Percentiles rank a stretch among this genome's conserved stretches.
Evolutionary conservation across 2,113 vertebrate species (phyloP).

Genomic region (Sceloporus tristichus): DNA sequence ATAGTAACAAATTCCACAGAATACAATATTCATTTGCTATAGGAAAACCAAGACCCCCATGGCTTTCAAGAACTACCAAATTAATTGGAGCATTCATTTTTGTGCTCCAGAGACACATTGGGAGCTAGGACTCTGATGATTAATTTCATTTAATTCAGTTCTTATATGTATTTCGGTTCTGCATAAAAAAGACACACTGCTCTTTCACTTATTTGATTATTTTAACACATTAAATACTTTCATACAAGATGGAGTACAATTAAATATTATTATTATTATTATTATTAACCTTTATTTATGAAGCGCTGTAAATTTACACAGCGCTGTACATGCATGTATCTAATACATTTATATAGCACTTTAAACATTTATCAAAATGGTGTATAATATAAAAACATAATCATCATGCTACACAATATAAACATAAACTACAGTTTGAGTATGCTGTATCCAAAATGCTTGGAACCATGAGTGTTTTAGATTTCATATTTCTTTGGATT

Average conservation of each 20-base stretch:
- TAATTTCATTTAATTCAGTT: background rate
- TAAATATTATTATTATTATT: too few relatives aligned
- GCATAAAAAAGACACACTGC: background rate
- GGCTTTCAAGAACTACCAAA: background rate
- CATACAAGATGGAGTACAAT: background rate
- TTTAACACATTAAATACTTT: background rate
- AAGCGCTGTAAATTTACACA: too few relatives aligned
- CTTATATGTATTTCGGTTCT: too few relatives aligned
- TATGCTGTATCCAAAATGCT: background rate
- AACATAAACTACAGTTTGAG: too few relatives aligned
- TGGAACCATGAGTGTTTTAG: too few relatives aligned
- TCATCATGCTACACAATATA: too few relatives aligned
- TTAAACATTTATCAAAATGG: background rate
- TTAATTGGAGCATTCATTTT: background rate
- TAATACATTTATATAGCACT: background rate
- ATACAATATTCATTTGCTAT: background rate
- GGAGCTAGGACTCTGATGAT: too few relatives aligned
- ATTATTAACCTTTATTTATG: too few relatives aligned
- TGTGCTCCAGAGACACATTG: background rate
- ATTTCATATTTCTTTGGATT: too few relatives aligned
- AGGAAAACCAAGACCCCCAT: background rate
- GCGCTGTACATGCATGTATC: too few relatives aligned
- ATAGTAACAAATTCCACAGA: background rate
- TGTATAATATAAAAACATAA: too few relatives aligned
- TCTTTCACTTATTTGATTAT: background rate